phyloP scores from a whole-genome alignment of 1,140 invertebrate genomes.

The Heliothis virescens region DNA sequence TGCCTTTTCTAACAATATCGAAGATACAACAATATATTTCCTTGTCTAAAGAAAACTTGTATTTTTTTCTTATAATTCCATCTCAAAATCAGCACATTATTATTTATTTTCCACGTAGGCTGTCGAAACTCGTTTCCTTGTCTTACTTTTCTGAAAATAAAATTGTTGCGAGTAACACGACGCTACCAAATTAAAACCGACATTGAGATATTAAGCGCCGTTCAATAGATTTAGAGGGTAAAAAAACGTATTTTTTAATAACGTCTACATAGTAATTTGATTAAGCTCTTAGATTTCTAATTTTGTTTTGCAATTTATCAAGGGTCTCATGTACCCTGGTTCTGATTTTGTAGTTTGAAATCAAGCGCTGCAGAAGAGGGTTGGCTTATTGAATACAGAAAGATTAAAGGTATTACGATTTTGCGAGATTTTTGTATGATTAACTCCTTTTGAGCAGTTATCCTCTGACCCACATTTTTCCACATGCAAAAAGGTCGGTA shows the following conservation, averaged over 20 bases:
- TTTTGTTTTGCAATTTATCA: conserved; percentile 26
- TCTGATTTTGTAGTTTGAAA: not conserved
- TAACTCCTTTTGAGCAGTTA: not conserved
- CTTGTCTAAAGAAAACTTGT: conserved; percentile 31
- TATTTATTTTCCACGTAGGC: conserved; percentile 62
- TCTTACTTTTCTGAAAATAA: conserved; percentile 69
- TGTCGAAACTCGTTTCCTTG: conserved; percentile 79
- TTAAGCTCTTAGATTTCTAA: conserved; percentile 42
- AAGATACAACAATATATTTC: conserved; percentile 2
- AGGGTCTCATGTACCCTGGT: not conserved
- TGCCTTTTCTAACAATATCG: not conserved
- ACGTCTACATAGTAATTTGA: conserved; percentile 58
- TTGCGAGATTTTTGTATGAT: not conserved
- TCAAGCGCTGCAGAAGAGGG: not conserved
- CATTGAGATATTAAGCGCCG: conserved; percentile 84
- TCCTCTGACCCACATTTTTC: conserved; percentile 9
- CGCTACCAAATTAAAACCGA: conserved; percentile 83
- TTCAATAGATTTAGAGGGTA: conserved; percentile 64
- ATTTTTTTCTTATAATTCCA: conserved; percentile 56
- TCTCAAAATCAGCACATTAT: conserved; percentile 56
- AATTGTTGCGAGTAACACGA: conserved; percentile 82
- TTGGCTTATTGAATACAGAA: not conserved
- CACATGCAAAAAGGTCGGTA: conserved; percentile 18
- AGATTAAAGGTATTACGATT: not conserved
- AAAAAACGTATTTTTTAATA: conserved; percentile 72